Evolutionary conservation across 2,888 invertebrate species (phyloP).

Genomic region (Ormyrus labotus): DNA sequence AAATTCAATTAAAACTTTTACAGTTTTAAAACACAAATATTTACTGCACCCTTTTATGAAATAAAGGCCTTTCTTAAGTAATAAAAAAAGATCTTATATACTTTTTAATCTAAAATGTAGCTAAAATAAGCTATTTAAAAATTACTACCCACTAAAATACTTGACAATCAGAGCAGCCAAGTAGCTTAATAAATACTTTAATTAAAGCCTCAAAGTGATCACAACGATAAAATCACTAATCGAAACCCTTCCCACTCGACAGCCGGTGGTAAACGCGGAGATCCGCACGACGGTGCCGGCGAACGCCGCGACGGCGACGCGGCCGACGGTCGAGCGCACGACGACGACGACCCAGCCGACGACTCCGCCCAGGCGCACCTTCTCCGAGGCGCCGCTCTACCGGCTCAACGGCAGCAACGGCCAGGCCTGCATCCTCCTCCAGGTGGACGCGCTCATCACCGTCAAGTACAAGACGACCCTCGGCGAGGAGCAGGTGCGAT

Average conservation of each 20-base stretch:
- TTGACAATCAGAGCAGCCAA: too few relatives aligned
- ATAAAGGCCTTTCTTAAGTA: too few relatives aligned
- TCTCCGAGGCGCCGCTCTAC: conserved; percentile 77
- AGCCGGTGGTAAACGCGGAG: conserved; percentile 50
- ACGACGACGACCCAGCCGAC: conserved; percentile 69
- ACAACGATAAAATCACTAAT: too few relatives aligned
- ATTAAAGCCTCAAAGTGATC: too few relatives aligned
- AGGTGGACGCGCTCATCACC: conserved; percentile 84
- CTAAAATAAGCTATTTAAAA: too few relatives aligned
- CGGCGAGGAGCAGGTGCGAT: conserved; percentile 78
- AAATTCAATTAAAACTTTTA: too few relatives aligned
- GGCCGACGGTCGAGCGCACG: conserved; percentile 68
- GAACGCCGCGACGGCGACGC: conserved; percentile 10
- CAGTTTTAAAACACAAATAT: too few relatives aligned
- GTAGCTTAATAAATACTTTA: too few relatives aligned
- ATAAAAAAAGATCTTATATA: too few relatives aligned
- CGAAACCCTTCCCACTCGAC: neutral
- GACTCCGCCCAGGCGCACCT: conserved; percentile 76
- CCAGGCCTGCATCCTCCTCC: conserved; percentile 87
- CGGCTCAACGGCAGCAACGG: conserved; percentile 83
- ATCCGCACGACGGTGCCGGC: conserved; percentile 20
- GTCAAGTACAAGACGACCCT: conserved; percentile 84
- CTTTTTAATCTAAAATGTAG: too few relatives aligned
- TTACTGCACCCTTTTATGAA: too few relatives aligned
- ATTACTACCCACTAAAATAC: too few relatives aligned